Evolutionary conservation across 2,888 invertebrate species (phyloP).

Genomic region (Plagiodera versicolora): DNA sequence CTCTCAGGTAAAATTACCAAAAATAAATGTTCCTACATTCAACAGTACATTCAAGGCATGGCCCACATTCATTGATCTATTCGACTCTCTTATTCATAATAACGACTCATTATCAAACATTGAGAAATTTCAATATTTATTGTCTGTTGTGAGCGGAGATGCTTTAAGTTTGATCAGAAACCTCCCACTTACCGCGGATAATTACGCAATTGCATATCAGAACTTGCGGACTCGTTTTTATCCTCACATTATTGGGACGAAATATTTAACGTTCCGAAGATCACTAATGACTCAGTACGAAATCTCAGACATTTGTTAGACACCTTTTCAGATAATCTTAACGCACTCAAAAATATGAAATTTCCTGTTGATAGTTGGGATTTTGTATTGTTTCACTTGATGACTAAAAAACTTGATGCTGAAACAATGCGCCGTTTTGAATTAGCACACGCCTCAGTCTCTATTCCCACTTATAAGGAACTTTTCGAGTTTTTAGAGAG

Average conservation of each 20-base stretch:
- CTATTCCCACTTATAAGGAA: not conserved
- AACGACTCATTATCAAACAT: conserved; percentile 3
- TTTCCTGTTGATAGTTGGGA: conserved; percentile 3
- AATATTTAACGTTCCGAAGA: not conserved
- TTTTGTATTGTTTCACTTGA: conserved; percentile 7
- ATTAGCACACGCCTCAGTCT: not conserved
- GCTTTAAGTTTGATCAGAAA: not conserved
- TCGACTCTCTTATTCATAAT: not conserved
- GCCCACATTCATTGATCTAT: conserved; percentile 5
- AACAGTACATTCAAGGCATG: not conserved
- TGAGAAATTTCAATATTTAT: conserved; percentile 8
- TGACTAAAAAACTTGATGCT: conserved; percentile 7
- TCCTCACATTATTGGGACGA: conserved; percentile 1
- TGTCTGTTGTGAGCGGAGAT: not conserved
- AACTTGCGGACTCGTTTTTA: not conserved
- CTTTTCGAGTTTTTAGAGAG: not conserved
- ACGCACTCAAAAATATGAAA: not conserved
- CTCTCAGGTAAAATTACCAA: not conserved
- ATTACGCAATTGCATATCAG: not conserved
- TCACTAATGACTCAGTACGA: not conserved
- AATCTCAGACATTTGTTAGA: not conserved
- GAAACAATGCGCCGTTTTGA: not conserved
- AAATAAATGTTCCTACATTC: not conserved
- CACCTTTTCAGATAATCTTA: not conserved
- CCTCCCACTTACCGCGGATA: not conserved